A percentile compares a stretch with the other conserved stretches of the same genome.
Conservation (phyloP, 2,797 vertebrate species). For the Cercopithecus neglectus region DNA sequence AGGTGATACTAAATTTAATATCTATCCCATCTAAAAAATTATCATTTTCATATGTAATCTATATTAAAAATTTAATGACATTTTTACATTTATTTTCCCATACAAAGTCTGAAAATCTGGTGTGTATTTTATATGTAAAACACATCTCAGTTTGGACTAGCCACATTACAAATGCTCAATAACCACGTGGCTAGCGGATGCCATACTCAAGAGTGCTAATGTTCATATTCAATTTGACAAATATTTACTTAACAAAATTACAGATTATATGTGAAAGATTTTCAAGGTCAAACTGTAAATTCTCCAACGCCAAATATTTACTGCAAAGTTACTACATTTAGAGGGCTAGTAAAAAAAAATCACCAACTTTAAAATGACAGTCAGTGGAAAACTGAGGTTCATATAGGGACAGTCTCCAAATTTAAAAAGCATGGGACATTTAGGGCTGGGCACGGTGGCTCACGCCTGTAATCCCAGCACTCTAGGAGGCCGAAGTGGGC, state of each 20-base stretch:
- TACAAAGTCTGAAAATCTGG: neutral
- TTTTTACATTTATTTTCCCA: slow-evolving; percentile 39
- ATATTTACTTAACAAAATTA: slow-evolving; percentile 39
- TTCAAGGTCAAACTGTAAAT: slow-evolving; percentile 40
- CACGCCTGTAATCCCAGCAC: no score
- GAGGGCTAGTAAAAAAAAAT: slow-evolving; percentile 26
- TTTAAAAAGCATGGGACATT: neutral
- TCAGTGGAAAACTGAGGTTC: neutral
- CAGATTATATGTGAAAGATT: neutral
- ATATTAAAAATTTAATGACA: neutral
- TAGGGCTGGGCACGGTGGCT: no score
- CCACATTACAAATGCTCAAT: neutral
- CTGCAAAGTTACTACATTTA: neutral
- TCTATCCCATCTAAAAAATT: neutral
- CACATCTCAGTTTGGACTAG: neutral
- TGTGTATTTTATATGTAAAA: neutral
- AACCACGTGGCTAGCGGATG: neutral
- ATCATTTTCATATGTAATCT: neutral
- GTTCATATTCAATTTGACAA: neutral
- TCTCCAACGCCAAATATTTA: neutral
- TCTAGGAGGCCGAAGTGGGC: no score
- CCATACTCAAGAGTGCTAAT: neutral
- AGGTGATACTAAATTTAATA: neutral
- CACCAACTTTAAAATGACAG: slow-evolving; percentile 14
- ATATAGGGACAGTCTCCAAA: neutral